Base-by-base conservation (phyloP, 2,888 invertebrate species). In the Melanargia galathea region DNA sequence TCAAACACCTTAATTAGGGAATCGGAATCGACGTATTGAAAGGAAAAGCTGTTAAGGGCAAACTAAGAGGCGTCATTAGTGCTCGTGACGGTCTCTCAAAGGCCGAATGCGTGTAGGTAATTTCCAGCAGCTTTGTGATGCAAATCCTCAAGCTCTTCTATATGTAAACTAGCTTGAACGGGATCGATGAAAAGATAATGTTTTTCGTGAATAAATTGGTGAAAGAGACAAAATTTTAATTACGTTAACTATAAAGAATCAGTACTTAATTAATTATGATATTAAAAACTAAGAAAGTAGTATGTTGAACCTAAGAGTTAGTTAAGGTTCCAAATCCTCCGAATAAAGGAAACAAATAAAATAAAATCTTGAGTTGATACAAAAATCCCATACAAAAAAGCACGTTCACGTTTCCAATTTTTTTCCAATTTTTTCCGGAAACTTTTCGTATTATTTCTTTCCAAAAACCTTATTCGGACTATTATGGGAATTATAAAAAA, bases 101-200 rank as follows among this genome's bases (percentile, higher is more conserved):
- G 60, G 61, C 48, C 35, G 49, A 54, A 60, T 70, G 61, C 59
- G 61, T 76, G 79, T 81, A 59, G 59, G 48, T 82, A 81, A 84
- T 83, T 83, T 79, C 70, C 76, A 75, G 72, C 55, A 71, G 75
- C 85, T 87, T 84, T 86, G 83, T 82, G 66, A 87, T 87, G 87
- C 81, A 81, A 87, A 87, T 83, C 70, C 59, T 13, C 13, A 61
- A n/a, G 30, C 61, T 60, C 64, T 70, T 56, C 60, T 64, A 63
- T 56, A 65, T 67, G 65, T 67, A 54, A 70, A 69, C 68, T 63
- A 68, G 65, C 57, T 51, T 43, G 61, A 59, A 62, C 60, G 60
- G 63, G 56, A 63, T 63, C 59, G 16, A 38, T 49, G 20, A 13
- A 58, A 33, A 49, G 48, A 49, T 49, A 58, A 58, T 33, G 35